Base-by-base conservation (phyloP, 2,888 invertebrate species). In the Apodemia mormo region DNA sequence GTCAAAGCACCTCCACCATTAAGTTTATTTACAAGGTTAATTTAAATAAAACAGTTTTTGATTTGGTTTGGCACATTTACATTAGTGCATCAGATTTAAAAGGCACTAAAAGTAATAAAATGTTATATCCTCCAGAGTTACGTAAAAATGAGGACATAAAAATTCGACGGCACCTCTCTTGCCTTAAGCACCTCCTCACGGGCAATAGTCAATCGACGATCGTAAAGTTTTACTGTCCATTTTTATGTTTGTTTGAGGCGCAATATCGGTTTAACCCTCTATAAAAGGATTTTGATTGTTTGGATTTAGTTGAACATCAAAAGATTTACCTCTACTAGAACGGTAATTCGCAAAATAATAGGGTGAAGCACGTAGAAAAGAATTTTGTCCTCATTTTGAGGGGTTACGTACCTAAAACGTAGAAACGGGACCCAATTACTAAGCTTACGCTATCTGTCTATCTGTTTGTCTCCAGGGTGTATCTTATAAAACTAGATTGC, bases 181-280 rank as follows among this genome's bases (percentile, higher is more conserved):
- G 14, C 52, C 52, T 22, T 52, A 52, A 52, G 52, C 52, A 52
- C 52, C 52, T 52, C 52, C 52, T 52, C 52, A 10, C 12, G 66
- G 43, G 29, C 56, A 37, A 67, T 65, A 52, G 67, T 33, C 40
- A 85, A 84, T 82, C 81, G 83, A 79, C 72, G 80, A 73, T 88
- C 89, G 83, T 92, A 90, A 92, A 92, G 83, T 72, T 92, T 92
- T 89, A 91, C 81, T 87, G 83, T 87, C 87, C 85, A 77, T 85
- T 91, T 91, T 92, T 91, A 92, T 90, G 90, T 90, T 88, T 89
- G 89, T 88, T 89, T 87, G 90, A 81, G 87, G 85, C 81, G 81
- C 86, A 83, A 85, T 88, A 87, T 87, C 86, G 89, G 87, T 82
- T 83, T 84, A 82, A 85, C 86, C 87, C 86, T 83, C 84, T 75